Percentiles rank a stretch among this genome's conserved stretches.
phyloP scores from a whole-genome alignment of 92 coral and sea anemone genomes.

The Parazoanthus darwini region DNA sequence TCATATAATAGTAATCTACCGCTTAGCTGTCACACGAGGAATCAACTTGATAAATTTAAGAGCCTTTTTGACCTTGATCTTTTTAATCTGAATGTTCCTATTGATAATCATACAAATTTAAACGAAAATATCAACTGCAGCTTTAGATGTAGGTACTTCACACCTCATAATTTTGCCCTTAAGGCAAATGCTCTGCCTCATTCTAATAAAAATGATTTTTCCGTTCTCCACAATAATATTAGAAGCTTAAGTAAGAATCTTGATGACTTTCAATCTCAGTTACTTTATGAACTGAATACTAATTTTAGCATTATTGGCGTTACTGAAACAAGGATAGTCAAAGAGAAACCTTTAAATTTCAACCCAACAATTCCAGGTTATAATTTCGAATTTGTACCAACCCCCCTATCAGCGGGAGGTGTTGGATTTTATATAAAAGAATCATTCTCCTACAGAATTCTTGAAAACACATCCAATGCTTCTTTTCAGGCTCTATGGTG shows the following conservation, averaged over 20 bases:
- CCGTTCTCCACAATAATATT: constrained; percentile 17
- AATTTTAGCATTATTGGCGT: constrained; percentile 22
- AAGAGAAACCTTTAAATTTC: background rate
- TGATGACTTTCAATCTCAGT: constrained; percentile 32
- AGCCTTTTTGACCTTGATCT: background rate
- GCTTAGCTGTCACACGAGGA: background rate
- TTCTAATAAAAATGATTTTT: background rate
- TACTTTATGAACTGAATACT: constrained; percentile 27
- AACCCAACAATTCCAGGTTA: constrained; percentile 15
- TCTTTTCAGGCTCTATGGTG: constrained; percentile 7
- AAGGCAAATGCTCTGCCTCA: background rate
- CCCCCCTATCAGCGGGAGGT: constrained; percentile 29
- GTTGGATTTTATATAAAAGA: background rate
- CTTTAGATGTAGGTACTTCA: constrained; percentile 1
- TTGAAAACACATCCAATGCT: background rate
- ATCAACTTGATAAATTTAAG: background rate
- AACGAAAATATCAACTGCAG: background rate
- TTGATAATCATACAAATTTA: background rate
- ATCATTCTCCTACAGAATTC: background rate
- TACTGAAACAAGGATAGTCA: constrained; percentile 34
- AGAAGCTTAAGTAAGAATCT: constrained; percentile 21
- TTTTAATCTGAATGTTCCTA: background rate
- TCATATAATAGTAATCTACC: background rate
- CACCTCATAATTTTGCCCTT: constrained; percentile 19
- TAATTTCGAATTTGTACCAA: constrained; percentile 14